Evolutionary conservation across 1,140 invertebrate genomes (phyloP).

Genomic region (Diploscapter pachys): DNA sequence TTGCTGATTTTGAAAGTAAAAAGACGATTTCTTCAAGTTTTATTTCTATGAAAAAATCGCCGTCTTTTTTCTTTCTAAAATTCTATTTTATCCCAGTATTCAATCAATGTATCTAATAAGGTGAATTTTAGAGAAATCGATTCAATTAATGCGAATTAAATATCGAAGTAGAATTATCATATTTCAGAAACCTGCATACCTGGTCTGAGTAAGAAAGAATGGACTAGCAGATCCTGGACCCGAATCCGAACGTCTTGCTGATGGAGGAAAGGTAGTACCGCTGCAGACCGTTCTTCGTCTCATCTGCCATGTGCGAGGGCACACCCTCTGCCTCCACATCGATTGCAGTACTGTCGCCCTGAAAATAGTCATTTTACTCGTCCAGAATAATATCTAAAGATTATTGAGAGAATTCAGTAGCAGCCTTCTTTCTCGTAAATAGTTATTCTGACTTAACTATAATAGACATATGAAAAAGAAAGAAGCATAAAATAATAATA

Average conservation of each 20-base stretch:
- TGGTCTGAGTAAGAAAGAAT: too few relatives aligned
- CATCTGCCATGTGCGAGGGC: conserved; percentile 42
- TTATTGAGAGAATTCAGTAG: not conserved
- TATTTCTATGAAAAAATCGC: too few relatives aligned
- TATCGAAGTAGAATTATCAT: too few relatives aligned
- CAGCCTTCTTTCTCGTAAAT: conserved; percentile 2
- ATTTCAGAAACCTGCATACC: too few relatives aligned
- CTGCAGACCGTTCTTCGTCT: conserved; percentile 61
- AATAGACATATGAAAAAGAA: conserved; percentile 25
- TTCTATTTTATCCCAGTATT: too few relatives aligned
- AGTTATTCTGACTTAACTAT: conserved; percentile 21
- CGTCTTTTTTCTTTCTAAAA: too few relatives aligned
- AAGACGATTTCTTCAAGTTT: too few relatives aligned
- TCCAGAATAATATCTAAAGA: not conserved
- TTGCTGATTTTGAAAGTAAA: too few relatives aligned
- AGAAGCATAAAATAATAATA: conserved; percentile 1
- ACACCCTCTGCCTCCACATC: conserved; percentile 42
- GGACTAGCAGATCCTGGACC: conserved; percentile 1
- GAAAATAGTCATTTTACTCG: not conserved
- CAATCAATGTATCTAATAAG: too few relatives aligned
- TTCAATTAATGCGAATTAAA: too few relatives aligned
- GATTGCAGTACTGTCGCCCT: conserved; percentile 53
- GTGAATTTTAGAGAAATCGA: too few relatives aligned
- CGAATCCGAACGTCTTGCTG: conserved; percentile 62
- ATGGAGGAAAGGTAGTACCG: conserved; percentile 64